Evolutionary conservation across 1,140 invertebrate genomes (phyloP).

Genomic region (Homarus americanus): DNA sequence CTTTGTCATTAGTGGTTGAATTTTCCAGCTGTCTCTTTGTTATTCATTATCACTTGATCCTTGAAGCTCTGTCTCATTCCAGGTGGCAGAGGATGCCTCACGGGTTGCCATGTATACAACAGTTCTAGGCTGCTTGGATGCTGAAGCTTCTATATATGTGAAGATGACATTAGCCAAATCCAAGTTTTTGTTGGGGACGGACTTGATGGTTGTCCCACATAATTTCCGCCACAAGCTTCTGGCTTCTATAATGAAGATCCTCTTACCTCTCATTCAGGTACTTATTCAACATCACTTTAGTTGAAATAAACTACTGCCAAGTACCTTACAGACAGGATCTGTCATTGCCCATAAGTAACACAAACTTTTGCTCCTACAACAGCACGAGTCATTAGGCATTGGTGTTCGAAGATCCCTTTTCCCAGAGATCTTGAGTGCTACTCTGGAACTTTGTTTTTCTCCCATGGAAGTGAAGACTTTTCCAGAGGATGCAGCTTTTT

Average conservation of each 20-base stretch:
- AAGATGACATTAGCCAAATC: constrained; percentile 31
- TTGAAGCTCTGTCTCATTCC: not conserved
- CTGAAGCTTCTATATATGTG: constrained; percentile 30
- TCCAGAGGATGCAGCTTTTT: constrained; percentile 53
- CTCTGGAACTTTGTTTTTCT: constrained; percentile 51
- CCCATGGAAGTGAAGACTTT: not conserved
- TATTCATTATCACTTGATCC: too few relatives aligned
- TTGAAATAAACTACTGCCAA: too few relatives aligned
- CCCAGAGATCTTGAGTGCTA: constrained; percentile 35
- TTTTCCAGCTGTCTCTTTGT: too few relatives aligned
- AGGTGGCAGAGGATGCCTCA: constrained; percentile 23
- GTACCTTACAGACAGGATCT: too few relatives aligned
- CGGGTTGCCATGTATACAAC: constrained; percentile 30
- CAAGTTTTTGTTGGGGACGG: constrained; percentile 29
- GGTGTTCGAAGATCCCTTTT: constrained; percentile 15
- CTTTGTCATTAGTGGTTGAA: too few relatives aligned
- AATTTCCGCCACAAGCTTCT: constrained; percentile 23
- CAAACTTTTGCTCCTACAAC: not conserved
- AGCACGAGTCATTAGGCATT: constrained; percentile 40
- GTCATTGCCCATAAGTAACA: too few relatives aligned
- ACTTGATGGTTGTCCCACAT: not conserved
- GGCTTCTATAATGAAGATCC: not conserved
- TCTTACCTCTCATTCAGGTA: constrained; percentile 33
- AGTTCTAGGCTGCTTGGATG: constrained; percentile 35
- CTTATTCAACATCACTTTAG: not conserved